A percentile compares a stretch with the other conserved stretches of the same genome.
Evolutionary conservation across 2,113 vertebrate genomes (phyloP).

Genomic region (Sclerurus mexicanus): DNA sequence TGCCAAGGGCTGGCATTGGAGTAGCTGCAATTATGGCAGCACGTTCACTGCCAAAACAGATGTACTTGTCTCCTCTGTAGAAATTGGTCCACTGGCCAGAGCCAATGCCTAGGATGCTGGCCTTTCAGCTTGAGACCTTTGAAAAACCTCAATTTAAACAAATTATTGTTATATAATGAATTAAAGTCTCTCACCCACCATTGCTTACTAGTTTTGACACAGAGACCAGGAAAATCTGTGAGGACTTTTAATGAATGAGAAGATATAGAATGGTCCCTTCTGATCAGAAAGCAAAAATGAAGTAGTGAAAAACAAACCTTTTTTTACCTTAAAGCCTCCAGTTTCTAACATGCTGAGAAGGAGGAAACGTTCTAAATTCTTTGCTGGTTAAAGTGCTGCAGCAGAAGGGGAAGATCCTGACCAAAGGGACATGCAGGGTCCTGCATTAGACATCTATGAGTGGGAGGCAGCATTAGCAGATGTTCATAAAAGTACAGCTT

Average conservation of each 20-base stretch:
- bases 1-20: not conserved
- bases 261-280: not conserved
- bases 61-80: not conserved
- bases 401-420: conserved; percentile 29
- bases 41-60: not conserved
- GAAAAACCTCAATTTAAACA: not conserved
- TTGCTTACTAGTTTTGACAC: not conserved
- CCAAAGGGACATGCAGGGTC: not conserved
- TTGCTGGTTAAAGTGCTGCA: conserved; percentile 7
- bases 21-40: not conserved
- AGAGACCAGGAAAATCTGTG: not conserved
- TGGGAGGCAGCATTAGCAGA: conserved; percentile 53
- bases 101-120: not conserved
- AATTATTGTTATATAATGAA: not conserved
- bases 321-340: not conserved
- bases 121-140: not conserved
- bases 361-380: conserved; percentile 50
- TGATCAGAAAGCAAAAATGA: not conserved
- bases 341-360: conserved; percentile 48
- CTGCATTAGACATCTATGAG: conserved; percentile 39
- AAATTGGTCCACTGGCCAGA: not conserved
- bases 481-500: conserved; percentile 40
- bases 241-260: not conserved
- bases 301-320: not conserved
- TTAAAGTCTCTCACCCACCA: not conserved